These are phyloP conservation scores for Acyrthosiphon pisum DNA, from an alignment of 1,140 invertebrate genomes.

Conservation along the genomic window DNA sequence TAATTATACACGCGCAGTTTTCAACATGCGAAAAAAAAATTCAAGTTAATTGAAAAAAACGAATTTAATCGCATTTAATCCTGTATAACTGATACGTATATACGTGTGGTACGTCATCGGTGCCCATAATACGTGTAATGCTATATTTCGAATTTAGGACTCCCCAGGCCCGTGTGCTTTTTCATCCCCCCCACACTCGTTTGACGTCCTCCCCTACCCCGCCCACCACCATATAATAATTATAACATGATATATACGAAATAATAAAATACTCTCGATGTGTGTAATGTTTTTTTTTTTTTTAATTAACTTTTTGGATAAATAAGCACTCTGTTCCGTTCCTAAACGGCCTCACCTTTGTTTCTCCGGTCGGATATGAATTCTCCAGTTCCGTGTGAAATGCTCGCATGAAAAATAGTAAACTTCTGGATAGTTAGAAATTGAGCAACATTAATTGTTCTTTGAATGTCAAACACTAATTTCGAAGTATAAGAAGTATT, in stretches of 20 bases:
- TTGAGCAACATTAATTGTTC: neutral
- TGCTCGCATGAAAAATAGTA: neutral
- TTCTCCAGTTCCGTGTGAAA: neutral
- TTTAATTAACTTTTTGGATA: constrained; percentile 16
- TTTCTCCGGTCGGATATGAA: neutral
- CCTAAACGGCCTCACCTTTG: neutral
- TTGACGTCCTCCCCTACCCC: neutral
- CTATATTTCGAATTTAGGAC: neutral
- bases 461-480: neutral
- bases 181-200: too few species aligned
- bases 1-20: neutral
- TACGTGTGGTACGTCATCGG: neutral
- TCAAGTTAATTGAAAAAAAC: neutral
- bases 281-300: neutral
- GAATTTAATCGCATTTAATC: neutral
- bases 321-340: neutral
- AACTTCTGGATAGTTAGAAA: neutral
- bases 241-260: neutral
- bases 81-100: neutral
- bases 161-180: neutral
- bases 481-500: too few species aligned
- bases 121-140: neutral
- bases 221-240: neutral
- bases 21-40: neutral
- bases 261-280: neutral